These are phyloP conservation scores for Epinotia demarniana DNA, from an alignment of 2,888 invertebrate genomes.

Conservation along the genomic window DNA sequence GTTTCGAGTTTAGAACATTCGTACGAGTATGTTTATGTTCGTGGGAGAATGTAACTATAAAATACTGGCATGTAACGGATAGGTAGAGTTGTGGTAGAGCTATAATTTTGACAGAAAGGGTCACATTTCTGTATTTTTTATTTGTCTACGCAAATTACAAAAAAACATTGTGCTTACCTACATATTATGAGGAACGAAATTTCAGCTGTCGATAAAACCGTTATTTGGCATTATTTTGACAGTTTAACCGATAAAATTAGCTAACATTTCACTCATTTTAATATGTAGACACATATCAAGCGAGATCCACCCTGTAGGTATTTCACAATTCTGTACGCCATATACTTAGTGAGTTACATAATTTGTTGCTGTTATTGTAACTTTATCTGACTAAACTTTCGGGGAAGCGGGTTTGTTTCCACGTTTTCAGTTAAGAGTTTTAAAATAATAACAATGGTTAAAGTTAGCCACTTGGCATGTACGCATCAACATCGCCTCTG, in stretches of 20 bases:
- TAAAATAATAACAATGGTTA: constrained; percentile 42
- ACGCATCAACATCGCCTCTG: constrained; percentile 79
- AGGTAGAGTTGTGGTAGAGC: neutral
- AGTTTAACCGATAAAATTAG: no score
- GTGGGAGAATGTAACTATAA: constrained; percentile 33
- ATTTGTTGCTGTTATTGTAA: constrained; percentile 17
- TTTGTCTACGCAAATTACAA: neutral
- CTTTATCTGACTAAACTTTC: constrained; percentile 31
- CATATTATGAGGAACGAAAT: no score
- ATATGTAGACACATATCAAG: no score
- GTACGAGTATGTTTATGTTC: constrained; percentile 42
- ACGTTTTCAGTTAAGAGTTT: constrained; percentile 45
- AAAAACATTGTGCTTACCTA: no score
- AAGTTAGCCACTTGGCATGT: constrained; percentile 69
- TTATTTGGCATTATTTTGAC: no score
- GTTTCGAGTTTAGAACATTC: constrained; percentile 59
- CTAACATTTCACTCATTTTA: no score
- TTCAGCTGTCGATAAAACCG: no score
- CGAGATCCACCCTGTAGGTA: no score
- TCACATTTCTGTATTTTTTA: neutral
- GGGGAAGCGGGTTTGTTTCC: constrained; percentile 11
- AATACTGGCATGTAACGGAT: constrained; percentile 5
- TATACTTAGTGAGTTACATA: neutral
- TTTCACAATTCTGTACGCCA: no score
- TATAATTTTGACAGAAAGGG: neutral